These are phyloP conservation scores for Antrozous pallidus DNA, from an alignment of 2,797 vertebrate genomes.

Conservation along the genomic window DNA sequence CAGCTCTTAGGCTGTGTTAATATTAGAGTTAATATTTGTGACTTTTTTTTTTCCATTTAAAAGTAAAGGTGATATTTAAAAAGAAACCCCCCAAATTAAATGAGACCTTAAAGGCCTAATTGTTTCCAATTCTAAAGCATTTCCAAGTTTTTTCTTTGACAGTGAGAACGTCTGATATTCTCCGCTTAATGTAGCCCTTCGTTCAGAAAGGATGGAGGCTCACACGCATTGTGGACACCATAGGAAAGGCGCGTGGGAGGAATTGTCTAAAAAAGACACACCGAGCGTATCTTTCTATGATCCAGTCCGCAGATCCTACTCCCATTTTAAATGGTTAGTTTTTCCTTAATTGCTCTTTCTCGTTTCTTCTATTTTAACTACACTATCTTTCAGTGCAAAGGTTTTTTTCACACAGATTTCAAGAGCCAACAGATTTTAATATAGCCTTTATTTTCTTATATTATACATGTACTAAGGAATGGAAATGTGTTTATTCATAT, in stretches of 20 bases:
- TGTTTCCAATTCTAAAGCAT: neutral
- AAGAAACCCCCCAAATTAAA: conserved; percentile 33
- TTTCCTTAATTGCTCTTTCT: neutral
- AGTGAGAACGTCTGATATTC: neutral
- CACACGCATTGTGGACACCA: neutral
- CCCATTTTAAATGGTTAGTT: neutral
- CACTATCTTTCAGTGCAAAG: neutral
- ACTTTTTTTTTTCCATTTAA: conserved; percentile 4
- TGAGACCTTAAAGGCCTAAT: conserved; percentile 46
- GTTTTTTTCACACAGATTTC: neutral
- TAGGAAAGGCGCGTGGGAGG: neutral
- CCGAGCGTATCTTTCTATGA: neutral
- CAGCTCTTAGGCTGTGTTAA: neutral
- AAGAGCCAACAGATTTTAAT: conserved; percentile 27
- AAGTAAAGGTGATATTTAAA: conserved; percentile 38
- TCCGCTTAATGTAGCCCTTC: neutral
- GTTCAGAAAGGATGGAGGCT: conserved; percentile 27
- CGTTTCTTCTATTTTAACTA: neutral
- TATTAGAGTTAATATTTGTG: conserved; percentile 1
- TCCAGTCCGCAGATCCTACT: neutral
- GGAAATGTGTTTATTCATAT: neutral
- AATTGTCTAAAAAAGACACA: neutral
- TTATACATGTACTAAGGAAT: neutral
- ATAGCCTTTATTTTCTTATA: neutral
- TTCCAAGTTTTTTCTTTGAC: conserved; percentile 5